Percentiles rank a stretch among this genome's conserved stretches.
phyloP scores from a whole-genome alignment of 1,140 invertebrate species.

The Holcopasites calliopsidis region DNA sequence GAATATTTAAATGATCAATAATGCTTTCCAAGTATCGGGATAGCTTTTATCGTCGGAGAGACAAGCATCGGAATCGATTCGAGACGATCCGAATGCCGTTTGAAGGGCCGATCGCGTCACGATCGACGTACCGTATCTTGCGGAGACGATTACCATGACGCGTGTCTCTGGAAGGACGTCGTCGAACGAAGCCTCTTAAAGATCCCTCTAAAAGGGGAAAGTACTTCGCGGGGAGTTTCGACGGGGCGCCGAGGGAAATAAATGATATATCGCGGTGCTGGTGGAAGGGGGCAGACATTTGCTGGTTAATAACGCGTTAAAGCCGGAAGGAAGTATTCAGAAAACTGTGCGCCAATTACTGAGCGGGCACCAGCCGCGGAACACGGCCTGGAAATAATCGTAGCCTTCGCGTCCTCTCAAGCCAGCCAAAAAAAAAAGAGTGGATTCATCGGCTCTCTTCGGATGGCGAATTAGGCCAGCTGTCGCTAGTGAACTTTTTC shows the following conservation, averaged over 20 bases:
- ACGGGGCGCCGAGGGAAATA: background rate
- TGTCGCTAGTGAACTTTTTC: background rate
- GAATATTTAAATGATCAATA: slow-evolving; percentile 19
- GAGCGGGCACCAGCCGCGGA: no score
- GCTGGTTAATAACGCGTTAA: slow-evolving; percentile 35
- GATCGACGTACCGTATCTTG: background rate
- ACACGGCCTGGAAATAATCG: slow-evolving; percentile 2
- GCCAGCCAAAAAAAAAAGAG: slow-evolving; percentile 10
- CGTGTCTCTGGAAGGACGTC: background rate
- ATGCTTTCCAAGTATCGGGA: background rate
- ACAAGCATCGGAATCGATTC: background rate
- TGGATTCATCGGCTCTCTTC: background rate
- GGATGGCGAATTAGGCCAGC: slow-evolving; percentile 9
- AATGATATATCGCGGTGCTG: slow-evolving; percentile 6
- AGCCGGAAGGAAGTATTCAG: slow-evolving; percentile 29
- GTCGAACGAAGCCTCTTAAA: no score
- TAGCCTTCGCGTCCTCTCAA: background rate
- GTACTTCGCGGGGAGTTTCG: background rate
- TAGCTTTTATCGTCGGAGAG: background rate
- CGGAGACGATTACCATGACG: background rate
- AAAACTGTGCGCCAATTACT: slow-evolving; percentile 14
- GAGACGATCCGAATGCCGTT: background rate
- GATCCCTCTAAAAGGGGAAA: no score
- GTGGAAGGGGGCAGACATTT: background rate
- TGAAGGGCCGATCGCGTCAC: background rate